A percentile compares a stretch with the other conserved stretches of the same genome.
These are phyloP conservation scores for Diachrysia chrysitis DNA, from an alignment of 2,888 invertebrate genomes.

Conservation along the genomic window DNA sequence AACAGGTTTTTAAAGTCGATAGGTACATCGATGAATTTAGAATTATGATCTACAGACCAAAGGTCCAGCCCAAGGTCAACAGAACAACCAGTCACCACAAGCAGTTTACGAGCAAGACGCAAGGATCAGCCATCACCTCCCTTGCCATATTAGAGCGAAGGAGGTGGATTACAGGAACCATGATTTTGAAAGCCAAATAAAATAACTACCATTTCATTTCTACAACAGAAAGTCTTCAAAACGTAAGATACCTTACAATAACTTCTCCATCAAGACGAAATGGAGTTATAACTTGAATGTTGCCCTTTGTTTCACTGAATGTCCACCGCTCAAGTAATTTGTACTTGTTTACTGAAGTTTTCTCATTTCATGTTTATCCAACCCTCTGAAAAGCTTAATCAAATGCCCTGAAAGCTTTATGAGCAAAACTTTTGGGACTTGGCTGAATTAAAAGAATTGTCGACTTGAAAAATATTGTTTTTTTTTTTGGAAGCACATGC, in stretches of 20 bases:
- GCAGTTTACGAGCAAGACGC: too few relatives aligned
- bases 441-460: constrained; percentile 62
- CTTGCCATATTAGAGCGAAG: too few relatives aligned
- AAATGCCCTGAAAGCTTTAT: constrained; percentile 71
- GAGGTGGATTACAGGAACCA: too few relatives aligned
- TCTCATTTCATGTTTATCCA: constrained; percentile 71
- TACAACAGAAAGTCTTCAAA: too few relatives aligned
- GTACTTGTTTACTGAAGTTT: constrained; percentile 70
- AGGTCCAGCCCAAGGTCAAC: too few relatives aligned
- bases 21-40: too few relatives aligned
- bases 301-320: constrained; percentile 63
- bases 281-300: constrained; percentile 62
- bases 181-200: too few relatives aligned
- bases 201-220: too few relatives aligned
- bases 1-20: too few relatives aligned
- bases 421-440: constrained; percentile 65
- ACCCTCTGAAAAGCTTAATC: constrained; percentile 70
- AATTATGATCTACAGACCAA: too few relatives aligned
- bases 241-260: constrained; percentile 19
- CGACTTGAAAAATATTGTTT: constrained; percentile 47
- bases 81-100: too few relatives aligned
- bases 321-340: constrained; percentile 68
- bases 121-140: too few relatives aligned
- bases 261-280: constrained; percentile 46
- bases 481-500: constrained; percentile 29